These are phyloP conservation scores for Malurus splendens DNA, from an alignment of 2,797 vertebrate genomes.

Conservation along the genomic window DNA sequence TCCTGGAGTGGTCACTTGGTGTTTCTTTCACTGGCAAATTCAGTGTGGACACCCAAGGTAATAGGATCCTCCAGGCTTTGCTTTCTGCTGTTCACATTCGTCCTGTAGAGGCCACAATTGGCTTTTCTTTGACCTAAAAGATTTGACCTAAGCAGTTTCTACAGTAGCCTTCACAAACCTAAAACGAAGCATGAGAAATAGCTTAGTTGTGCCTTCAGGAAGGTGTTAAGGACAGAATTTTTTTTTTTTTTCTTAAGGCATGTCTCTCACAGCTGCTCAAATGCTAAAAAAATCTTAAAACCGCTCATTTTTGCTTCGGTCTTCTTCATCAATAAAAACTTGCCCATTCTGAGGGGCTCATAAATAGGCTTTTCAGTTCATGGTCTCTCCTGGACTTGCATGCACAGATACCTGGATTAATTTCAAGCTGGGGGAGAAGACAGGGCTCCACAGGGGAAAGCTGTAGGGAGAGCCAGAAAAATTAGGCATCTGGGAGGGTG, in stretches of 20 bases:
- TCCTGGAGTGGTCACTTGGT: neutral
- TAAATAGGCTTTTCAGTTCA: neutral
- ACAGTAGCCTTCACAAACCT: neutral
- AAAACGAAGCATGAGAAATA: neutral
- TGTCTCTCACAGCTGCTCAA: accelerated
- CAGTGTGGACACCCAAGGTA: neutral
- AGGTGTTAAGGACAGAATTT: neutral
- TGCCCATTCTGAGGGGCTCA: neutral
- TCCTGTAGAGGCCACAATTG: neutral
- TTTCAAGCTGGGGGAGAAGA: neutral
- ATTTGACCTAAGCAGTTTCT: neutral
- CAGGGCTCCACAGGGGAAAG: neutral
- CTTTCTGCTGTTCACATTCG: neutral
- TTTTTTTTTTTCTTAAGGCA: neutral
- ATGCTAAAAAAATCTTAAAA: neutral
- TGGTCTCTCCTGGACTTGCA: neutral
- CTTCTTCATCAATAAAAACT: neutral
- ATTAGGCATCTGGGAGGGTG: neutral
- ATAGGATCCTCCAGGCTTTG: neutral
- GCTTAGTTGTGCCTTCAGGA: neutral
- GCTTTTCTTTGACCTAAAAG: neutral
- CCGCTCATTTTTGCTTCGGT: neutral
- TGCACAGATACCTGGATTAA: neutral
- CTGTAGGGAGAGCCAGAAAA: neutral
- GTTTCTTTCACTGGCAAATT: neutral